A percentile compares a stretch with the other conserved stretches of the same genome.
Conservation (phyloP, 2,888 invertebrate genomes). For the Anoncus sp. region DNA sequence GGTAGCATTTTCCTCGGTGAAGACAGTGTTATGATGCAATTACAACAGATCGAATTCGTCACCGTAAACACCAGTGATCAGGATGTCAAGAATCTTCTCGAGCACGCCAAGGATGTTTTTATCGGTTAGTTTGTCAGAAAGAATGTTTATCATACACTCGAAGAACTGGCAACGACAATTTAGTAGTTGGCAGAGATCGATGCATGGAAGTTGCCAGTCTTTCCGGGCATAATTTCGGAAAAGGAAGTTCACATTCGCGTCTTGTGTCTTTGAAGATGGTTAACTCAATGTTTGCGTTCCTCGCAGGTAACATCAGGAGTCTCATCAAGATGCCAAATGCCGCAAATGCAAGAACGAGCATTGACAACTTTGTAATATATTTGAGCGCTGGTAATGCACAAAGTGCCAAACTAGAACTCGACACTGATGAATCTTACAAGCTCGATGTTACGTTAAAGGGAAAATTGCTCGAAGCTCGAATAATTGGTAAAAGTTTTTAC, state of each 20-base stretch:
- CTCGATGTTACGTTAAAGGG: slow-evolving; percentile 85
- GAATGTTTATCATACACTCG: background rate
- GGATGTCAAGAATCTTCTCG: slow-evolving; percentile 78
- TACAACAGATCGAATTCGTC: slow-evolving; percentile 83
- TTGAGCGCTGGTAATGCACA: slow-evolving; percentile 82
- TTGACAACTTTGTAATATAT: slow-evolving; percentile 78
- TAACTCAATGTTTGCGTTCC: no score
- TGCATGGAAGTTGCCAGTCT: no score
- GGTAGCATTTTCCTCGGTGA: slow-evolving; percentile 88
- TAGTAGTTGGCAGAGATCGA: no score
- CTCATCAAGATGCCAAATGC: slow-evolving; percentile 76
- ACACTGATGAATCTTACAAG: slow-evolving; percentile 91
- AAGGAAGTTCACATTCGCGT: no score
- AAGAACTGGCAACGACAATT: background rate
- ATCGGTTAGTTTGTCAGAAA: slow-evolving; percentile 72
- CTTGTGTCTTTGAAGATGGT: slow-evolving; percentile 1
- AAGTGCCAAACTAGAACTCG: slow-evolving; percentile 86
- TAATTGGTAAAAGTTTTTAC: slow-evolving; percentile 89
- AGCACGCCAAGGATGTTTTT: slow-evolving; percentile 81
- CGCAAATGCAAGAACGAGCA: slow-evolving; percentile 74
- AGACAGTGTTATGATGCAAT: slow-evolving; percentile 86
- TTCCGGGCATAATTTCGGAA: no score
- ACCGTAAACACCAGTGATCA: slow-evolving; percentile 76
- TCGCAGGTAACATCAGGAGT: slow-evolving; percentile 77
- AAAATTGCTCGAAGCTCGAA: slow-evolving; percentile 85